Percentiles rank a stretch among this genome's conserved stretches.
These are phyloP conservation scores for Cyphomyrus plagiostoma DNA, from an alignment of 2,113 vertebrate genomes.

Conservation along the genomic window DNA sequence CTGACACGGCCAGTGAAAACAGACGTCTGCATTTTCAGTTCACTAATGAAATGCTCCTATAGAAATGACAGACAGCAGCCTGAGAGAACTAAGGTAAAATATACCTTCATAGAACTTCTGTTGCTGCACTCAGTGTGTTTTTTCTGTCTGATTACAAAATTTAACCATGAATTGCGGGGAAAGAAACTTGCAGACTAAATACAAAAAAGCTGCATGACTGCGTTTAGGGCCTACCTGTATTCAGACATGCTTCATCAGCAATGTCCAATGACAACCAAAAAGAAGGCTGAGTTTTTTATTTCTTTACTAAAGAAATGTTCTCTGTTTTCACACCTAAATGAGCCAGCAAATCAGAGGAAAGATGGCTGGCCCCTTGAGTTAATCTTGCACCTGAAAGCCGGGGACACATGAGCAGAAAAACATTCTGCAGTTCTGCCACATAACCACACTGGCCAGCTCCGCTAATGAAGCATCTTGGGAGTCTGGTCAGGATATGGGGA, in stretches of 20 bases:
- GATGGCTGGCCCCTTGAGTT: not conserved
- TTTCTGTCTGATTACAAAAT: not conserved
- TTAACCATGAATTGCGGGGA: not conserved
- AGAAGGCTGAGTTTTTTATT: not conserved
- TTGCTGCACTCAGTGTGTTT: not conserved
- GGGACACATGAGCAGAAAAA: constrained; percentile 44
- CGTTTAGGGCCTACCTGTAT: not conserved
- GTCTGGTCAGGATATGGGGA: not conserved
- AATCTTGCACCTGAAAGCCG: constrained; percentile 38
- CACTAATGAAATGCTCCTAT: not conserved
- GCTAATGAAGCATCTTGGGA: constrained; percentile 62
- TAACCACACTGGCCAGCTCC: constrained; percentile 47
- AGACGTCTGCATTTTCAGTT: not conserved
- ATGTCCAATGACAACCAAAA: not conserved
- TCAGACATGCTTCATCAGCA: not conserved
- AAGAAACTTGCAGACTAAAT: not conserved
- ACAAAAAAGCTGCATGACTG: not conserved
- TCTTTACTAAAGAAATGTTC: not conserved
- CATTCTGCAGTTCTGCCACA: constrained; percentile 46
- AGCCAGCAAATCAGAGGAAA: not conserved
- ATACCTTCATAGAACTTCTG: not conserved
- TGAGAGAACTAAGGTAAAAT: not conserved
- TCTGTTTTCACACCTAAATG: constrained; percentile 1
- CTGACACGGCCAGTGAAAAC: not conserved
- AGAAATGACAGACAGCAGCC: not conserved